phyloP scores from a whole-genome alignment of 2,113 vertebrate genomes.

The Aramus guarauna region DNA sequence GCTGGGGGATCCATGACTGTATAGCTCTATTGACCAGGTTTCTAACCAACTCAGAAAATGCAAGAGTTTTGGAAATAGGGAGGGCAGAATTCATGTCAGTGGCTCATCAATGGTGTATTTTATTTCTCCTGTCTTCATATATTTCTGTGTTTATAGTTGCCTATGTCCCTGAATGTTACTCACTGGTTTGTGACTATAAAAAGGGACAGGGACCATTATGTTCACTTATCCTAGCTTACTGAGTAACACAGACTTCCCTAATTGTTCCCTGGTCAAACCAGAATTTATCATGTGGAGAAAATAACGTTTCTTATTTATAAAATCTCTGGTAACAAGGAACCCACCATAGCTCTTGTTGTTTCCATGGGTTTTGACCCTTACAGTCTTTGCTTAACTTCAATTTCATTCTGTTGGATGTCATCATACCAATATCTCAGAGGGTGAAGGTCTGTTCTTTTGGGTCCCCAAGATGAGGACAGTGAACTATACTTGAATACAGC shows the following conservation, averaged over 20 bases:
- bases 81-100: background rate
- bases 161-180: background rate
- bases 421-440: background rate
- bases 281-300: background rate
- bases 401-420: background rate
- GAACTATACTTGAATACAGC: background rate
- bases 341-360: background rate
- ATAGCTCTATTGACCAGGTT: background rate
- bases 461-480: background rate
- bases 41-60: background rate
- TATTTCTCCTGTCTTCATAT: background rate
- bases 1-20: background rate
- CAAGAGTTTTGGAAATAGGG: background rate
- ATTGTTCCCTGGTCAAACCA: background rate
- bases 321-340: background rate
- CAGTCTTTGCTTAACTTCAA: background rate
- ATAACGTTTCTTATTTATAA: background rate
- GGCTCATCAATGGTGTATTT: background rate
- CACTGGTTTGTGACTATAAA: background rate
- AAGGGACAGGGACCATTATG: background rate
- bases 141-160: background rate
- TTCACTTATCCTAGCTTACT: background rate
- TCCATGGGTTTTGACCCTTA: background rate
- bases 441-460: background rate
- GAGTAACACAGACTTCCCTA: background rate